Evolutionary conservation across 2,888 invertebrate species (phyloP), one percentile per base, ranked within the genome.

Genomic region (Tricholauxania praeusta): DNA sequence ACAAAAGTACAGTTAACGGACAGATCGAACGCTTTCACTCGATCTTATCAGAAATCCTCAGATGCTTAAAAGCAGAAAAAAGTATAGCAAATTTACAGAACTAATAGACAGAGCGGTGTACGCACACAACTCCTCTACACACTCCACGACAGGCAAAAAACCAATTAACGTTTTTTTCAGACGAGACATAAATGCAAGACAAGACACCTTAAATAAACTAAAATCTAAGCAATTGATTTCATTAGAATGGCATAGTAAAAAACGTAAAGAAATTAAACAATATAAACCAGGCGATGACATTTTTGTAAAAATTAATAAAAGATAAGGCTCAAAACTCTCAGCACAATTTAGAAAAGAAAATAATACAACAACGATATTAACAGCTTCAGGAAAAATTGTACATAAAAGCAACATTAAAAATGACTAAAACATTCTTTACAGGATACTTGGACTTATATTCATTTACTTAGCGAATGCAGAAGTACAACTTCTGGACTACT

Each of bases 381-480:
- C 53, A 14, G n/a, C n/a, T 17, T 17, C 53, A 15, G 19, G 19
- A 17, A 53, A 32, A 19, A 53, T n/a, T 52, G 52, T 52, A 14
- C 52, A 52, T 52, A 52, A 52, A 52, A 52, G 53, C 15, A 53
- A 53, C 19, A 53, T 53, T 15, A 53, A 19, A 19, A 53, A 53
- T 53, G 19, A 53, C n/a, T 17, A 53, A 53, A 53, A 17, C n/a
- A 17, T 15, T 53, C 53, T 53, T 53, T 53, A 17, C 53, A 53
- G 53, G 19, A 53, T 53, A n/a, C 15, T 53, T 19, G 8, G n/a
- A 53, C 53, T 53, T 15, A n/a, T 17, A 32, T 32, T 32, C 8
- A n/a, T 17, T 53, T 15, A 12, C 53, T 15, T 17, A n/a, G n/a
- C 15, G 17, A 14, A 15, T 53, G 53, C 53, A 8, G 53, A 53